Evolutionary conservation across 2,797 vertebrate genomes (phyloP).

Genomic region (Danio kyathit): DNA sequence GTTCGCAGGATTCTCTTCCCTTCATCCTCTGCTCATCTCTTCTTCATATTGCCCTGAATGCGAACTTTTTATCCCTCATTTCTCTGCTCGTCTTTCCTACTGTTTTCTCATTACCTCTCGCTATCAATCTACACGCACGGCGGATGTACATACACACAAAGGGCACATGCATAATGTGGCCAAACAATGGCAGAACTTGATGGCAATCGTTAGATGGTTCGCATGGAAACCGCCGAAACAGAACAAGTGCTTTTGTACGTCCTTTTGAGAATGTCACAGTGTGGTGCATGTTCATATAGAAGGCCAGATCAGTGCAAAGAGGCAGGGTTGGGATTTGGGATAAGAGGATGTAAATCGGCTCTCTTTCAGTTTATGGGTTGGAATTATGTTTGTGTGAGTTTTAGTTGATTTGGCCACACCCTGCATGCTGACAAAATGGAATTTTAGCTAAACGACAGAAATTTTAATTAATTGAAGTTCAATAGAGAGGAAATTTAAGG

Average conservation of each 20-base stretch:
- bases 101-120: conserved; percentile 32
- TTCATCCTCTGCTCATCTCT: conserved; percentile 24
- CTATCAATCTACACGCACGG: neutral
- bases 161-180: conserved; percentile 25
- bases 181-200: conserved; percentile 71
- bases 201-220: conserved; percentile 69
- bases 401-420: neutral
- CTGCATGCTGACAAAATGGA: neutral
- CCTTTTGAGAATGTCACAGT: neutral
- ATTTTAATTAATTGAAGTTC: neutral
- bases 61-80: conserved; percentile 39
- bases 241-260: conserved; percentile 59
- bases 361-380: neutral
- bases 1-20: conserved; percentile 12
- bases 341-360: neutral
- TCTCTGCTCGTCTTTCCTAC: conserved; percentile 13
- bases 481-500: neutral
- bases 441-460: neutral
- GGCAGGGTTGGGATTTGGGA: neutral
- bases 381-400: neutral
- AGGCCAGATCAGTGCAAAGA: neutral
- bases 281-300: conserved; percentile 15
- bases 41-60: conserved; percentile 14
- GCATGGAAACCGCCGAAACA: conserved; percentile 74
- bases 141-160: conserved; percentile 39